Base-by-base conservation (phyloP, 2,888 invertebrate genomes). In the Clitarchus hookeri region DNA sequence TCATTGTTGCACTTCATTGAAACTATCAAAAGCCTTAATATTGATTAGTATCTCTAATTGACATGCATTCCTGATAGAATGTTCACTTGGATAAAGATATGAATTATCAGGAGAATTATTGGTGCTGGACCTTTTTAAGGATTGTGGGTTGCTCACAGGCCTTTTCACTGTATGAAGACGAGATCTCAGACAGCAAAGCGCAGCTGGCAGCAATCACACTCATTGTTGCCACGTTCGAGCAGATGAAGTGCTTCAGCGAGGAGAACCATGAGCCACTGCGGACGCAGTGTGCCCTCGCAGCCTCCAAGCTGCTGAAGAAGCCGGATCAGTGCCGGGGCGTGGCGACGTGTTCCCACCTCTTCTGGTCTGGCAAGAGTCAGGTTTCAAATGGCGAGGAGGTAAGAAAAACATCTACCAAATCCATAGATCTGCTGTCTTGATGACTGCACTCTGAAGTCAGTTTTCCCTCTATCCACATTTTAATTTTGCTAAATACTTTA, bases 301-400 rank as follows among this genome's bases (percentile, higher is more conserved):
- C 99, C 12, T 97, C 98, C 88, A 98, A 98, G 91, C 93, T 99
- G 89, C 93, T 99, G 48, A 98, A 99, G 92, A 99, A 99, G 90
- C 98, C 99, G 0, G 99, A 99, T 92, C 99, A 99, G 91, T 98
- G 98, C 90, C 93, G 99, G 78, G 99, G 98, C 0, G 98, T 99
- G 0, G 96, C 97, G 0, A 94, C 97, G 0, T 98, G 98, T 91
- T 97, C 99, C 0, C 98, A 99, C 91, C 94, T 99, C 87, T 99
- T 99, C 93, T 99, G 99, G 99, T 86, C 87, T 88, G 97, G 97
- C 25, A 95, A 96, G 89, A 93, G 93, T 84, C 90, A 92, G 27
- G 92, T 91, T 53, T 91, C 92, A 9, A 91, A 90, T 25, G 93
- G 92, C 83, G 90, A 92, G 89, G 93, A 92, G 90, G 93, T 93